Evolutionary conservation across 2,113 vertebrate genomes (phyloP).

Genomic region (Percina caprodes): DNA sequence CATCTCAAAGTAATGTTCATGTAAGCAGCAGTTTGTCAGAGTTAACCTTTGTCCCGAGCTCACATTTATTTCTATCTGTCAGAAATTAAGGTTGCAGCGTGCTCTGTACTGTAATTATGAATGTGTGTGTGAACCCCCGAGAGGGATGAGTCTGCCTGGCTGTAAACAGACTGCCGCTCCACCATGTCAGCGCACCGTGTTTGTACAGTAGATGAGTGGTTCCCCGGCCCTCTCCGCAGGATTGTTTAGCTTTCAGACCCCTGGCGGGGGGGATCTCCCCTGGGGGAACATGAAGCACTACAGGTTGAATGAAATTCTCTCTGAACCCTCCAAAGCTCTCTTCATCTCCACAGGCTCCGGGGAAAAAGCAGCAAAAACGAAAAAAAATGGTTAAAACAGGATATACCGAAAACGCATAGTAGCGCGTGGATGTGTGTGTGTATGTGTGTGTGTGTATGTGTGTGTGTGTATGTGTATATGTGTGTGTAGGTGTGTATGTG

Average conservation of each 20-base stretch:
- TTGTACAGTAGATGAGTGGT: slow-evolving; percentile 71
- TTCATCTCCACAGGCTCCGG: slow-evolving; percentile 71
- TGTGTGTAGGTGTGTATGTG: no score
- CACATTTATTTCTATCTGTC: slow-evolving; percentile 21
- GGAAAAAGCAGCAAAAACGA: slow-evolving; percentile 49
- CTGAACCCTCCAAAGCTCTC: slow-evolving; percentile 73
- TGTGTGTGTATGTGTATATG: no score
- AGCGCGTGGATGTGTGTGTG: neutral
- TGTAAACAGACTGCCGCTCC: slow-evolving; percentile 64
- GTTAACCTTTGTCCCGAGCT: slow-evolving; percentile 3
- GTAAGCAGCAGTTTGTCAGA: slow-evolving; percentile 22
- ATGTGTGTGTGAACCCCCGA: neutral
- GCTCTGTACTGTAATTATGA: neutral
- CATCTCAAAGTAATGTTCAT: slow-evolving; percentile 1
- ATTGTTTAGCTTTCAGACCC: slow-evolving; percentile 76
- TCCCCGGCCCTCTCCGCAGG: slow-evolving; percentile 61
- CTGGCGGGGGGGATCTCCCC: slow-evolving; percentile 67
- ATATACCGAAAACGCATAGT: slow-evolving; percentile 54
- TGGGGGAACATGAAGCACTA: slow-evolving; percentile 67
- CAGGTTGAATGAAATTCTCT: slow-evolving; percentile 78
- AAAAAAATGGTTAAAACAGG: slow-evolving; percentile 64
- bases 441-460: no score
- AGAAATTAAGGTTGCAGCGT: neutral
- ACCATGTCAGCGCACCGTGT: slow-evolving; percentile 66
- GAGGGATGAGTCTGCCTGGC: slow-evolving; percentile 51